Percentiles rank a stretch among this genome's conserved stretches.
These are phyloP conservation scores for Tragelaphus oryx DNA, from an alignment of 2,797 vertebrate genomes.

Conservation along the genomic window DNA sequence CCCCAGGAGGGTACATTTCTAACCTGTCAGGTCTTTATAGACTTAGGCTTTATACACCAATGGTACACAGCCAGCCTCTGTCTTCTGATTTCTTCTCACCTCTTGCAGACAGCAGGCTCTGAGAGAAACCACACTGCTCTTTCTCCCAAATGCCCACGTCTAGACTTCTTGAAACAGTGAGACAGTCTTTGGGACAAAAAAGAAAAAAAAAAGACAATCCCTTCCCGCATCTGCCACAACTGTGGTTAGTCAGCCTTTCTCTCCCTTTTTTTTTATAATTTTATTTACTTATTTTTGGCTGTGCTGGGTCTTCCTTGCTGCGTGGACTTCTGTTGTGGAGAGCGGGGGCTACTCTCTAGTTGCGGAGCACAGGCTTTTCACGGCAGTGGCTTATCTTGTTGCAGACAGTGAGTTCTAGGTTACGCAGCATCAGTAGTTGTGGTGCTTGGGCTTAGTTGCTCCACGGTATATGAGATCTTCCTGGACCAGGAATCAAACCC, in stretches of 20 bases:
- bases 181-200: neutral
- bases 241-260: neutral
- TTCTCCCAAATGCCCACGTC: neutral
- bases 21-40: neutral
- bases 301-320: neutral
- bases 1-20: neutral
- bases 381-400: neutral
- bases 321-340: neutral
- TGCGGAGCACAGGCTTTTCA: neutral
- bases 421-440: neutral
- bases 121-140: neutral
- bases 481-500: neutral
- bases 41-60: neutral
- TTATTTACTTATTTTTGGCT: neutral
- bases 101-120: neutral
- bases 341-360: neutral
- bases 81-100: neutral
- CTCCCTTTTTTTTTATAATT: neutral
- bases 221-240: neutral
- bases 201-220: neutral
- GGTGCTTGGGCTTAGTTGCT: neutral
- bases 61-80: neutral
- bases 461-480: neutral
- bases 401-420: neutral
- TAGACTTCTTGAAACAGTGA: neutral